A percentile compares a stretch with the other conserved stretches of the same genome.
These are phyloP conservation scores for Catamblyrhynchus diadema DNA, from an alignment of 2,797 vertebrate genomes.

Conservation along the genomic window DNA sequence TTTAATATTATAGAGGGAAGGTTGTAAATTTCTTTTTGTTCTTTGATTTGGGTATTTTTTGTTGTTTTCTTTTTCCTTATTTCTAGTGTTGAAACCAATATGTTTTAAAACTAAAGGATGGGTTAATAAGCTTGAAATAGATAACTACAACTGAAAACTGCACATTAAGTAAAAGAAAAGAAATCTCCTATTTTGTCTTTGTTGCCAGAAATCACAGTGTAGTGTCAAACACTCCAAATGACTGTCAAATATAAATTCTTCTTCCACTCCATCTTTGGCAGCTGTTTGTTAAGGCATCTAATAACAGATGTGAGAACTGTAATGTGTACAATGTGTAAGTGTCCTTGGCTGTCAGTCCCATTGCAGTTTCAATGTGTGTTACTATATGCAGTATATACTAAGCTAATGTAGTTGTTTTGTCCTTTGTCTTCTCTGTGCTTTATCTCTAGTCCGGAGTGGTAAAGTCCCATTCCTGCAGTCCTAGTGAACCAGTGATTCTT, in stretches of 20 bases:
- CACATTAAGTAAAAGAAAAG: slow-evolving; percentile 81
- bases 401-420: slow-evolving; percentile 99
- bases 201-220: slow-evolving; percentile 95
- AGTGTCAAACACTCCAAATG: slow-evolving; percentile 92
- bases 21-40: slow-evolving; percentile 73
- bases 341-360: slow-evolving; percentile 98
- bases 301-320: slow-evolving; percentile 97
- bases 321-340: slow-evolving; percentile 97
- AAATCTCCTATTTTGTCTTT: slow-evolving; percentile 87
- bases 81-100: slow-evolving; percentile 77
- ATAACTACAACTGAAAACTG: slow-evolving; percentile 92
- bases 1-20: slow-evolving; percentile 77
- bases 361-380: slow-evolving; percentile 99
- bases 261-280: slow-evolving; percentile 92
- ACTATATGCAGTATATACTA: slow-evolving; percentile 99
- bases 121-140: slow-evolving; percentile 92
- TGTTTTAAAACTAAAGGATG: slow-evolving; percentile 81
- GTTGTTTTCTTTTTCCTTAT: slow-evolving; percentile 65
- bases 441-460: slow-evolving; percentile 91
- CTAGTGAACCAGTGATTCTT: slow-evolving; percentile 97
- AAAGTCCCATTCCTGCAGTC: slow-evolving; percentile 88
- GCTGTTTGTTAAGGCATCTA: slow-evolving; percentile 93
- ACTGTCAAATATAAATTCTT: slow-evolving; percentile 86
- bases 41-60: slow-evolving; percentile 64
- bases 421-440: slow-evolving; percentile 99